Evolutionary conservation across 2,113 vertebrate species (phyloP).

Genomic region (Microcebus murinus): DNA sequence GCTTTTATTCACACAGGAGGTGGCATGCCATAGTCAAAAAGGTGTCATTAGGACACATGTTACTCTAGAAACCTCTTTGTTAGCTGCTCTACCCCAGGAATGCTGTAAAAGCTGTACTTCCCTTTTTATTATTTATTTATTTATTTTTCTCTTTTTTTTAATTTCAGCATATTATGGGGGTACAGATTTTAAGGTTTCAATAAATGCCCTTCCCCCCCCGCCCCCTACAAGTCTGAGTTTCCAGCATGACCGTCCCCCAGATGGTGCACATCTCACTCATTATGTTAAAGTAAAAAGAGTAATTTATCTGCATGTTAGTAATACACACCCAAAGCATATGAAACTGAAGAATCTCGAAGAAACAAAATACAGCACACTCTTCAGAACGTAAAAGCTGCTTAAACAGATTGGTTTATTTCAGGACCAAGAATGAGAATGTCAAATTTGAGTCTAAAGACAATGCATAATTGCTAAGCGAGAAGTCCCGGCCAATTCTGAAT

Average conservation of each 20-base stretch:
- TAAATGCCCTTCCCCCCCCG: no score
- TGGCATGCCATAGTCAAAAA: neutral
- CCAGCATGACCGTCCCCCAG: no score
- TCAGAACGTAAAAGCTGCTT: neutral
- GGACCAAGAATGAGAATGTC: neutral
- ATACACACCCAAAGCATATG: neutral
- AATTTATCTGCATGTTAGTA: neutral
- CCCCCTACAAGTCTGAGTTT: no score
- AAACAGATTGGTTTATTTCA: neutral
- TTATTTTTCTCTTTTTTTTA: no score
- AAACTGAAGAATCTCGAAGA: slow-evolving; percentile 8
- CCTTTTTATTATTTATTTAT: neutral
- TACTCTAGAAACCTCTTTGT: neutral
- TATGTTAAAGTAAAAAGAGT: neutral
- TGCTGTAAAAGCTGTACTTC: neutral
- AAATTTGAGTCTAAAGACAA: neutral
- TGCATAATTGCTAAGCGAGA: neutral
- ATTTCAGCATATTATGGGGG: no score
- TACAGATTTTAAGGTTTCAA: no score
- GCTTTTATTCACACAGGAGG: neutral
- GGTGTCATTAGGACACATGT: neutral
- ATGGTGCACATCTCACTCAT: no score
- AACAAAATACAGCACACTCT: neutral
- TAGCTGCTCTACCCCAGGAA: neutral
- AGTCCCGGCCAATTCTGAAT: neutral